Evolutionary conservation across 2,113 vertebrate genomes (phyloP).

Genomic region (Galemys pyrenaicus): DNA sequence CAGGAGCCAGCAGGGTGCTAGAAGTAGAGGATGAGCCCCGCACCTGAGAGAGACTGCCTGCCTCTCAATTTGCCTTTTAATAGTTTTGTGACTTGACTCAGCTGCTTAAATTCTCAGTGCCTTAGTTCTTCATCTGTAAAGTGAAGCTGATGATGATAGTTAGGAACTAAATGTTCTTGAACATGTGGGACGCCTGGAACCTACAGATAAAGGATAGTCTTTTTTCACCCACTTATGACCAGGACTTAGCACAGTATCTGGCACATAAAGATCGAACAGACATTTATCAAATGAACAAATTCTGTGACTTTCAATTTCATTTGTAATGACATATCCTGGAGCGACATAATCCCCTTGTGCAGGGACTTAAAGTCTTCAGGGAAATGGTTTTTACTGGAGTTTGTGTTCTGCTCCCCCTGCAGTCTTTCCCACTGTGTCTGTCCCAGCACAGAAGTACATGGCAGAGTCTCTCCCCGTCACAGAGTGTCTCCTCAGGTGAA

Average conservation of each 20-base stretch:
- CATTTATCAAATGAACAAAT: not conserved
- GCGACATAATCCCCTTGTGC: not conserved
- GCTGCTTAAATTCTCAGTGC: not conserved
- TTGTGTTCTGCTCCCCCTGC: not conserved
- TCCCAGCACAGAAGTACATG: conserved; percentile 62
- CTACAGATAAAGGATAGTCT: not conserved
- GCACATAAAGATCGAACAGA: not conserved
- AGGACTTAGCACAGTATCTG: not conserved
- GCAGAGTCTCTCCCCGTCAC: not conserved
- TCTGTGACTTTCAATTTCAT: not conserved
- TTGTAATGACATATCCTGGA: not conserved
- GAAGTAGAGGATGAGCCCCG: not conserved
- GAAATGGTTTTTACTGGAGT: not conserved
- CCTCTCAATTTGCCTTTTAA: not conserved
- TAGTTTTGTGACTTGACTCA: not conserved
- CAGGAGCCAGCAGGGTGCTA: not conserved
- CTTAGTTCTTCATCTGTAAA: not conserved
- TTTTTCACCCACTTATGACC: not conserved
- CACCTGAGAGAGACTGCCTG: not conserved
- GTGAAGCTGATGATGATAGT: not conserved
- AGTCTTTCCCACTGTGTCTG: conserved; percentile 10
- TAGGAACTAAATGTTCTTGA: not conserved
- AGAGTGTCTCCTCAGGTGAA: conserved; percentile 42
- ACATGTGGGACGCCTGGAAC: not conserved
- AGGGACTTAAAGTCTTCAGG: not conserved